Percentiles rank a stretch among this genome's conserved stretches.
Conservation (phyloP, 2,797 vertebrate species). For the Helicolenus hilgendorfi region DNA sequence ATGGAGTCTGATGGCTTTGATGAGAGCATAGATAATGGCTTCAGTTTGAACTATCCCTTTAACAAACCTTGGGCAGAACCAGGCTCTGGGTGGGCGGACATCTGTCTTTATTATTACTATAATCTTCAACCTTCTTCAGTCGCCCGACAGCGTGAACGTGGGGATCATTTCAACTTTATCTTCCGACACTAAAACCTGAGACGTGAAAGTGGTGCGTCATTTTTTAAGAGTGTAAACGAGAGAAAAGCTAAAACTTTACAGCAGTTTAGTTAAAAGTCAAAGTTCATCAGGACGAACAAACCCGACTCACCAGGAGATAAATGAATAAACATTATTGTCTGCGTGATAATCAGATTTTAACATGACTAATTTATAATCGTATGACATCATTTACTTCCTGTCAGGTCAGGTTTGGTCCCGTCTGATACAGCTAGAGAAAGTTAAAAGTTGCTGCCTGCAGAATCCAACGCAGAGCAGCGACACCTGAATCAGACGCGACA, state of each 20-base stretch:
- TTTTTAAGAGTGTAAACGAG: conserved; percentile 13
- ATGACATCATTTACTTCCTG: background rate
- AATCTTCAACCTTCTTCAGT: too few species aligned
- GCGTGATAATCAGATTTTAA: too few species aligned
- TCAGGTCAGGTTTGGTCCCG: background rate
- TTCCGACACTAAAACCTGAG: background rate
- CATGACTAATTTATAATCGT: background rate
- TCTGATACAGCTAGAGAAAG: background rate
- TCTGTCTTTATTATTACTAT: too few species aligned
- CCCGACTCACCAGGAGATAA: background rate
- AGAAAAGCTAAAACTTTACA: conserved; percentile 35
- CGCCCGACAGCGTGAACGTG: too few species aligned
- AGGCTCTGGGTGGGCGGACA: too few species aligned
- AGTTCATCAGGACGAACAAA: background rate
- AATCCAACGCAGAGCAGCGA: conserved; percentile 2
- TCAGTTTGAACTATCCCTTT: too few species aligned
- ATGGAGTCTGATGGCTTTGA: background rate
- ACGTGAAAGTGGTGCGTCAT: background rate
- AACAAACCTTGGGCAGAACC: too few species aligned
- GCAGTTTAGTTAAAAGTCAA: conserved; percentile 23
- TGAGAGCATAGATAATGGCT: too few species aligned
- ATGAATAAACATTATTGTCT: background rate
- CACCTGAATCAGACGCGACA: conserved; percentile 19
- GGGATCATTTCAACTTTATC: too few species aligned
- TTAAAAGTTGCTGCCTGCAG: conserved; percentile 5